Percentiles rank a stretch among this genome's conserved stretches.
These are phyloP conservation scores for Linyphia triangularis DNA, from an alignment of 2,888 invertebrate species.

Conservation along the genomic window DNA sequence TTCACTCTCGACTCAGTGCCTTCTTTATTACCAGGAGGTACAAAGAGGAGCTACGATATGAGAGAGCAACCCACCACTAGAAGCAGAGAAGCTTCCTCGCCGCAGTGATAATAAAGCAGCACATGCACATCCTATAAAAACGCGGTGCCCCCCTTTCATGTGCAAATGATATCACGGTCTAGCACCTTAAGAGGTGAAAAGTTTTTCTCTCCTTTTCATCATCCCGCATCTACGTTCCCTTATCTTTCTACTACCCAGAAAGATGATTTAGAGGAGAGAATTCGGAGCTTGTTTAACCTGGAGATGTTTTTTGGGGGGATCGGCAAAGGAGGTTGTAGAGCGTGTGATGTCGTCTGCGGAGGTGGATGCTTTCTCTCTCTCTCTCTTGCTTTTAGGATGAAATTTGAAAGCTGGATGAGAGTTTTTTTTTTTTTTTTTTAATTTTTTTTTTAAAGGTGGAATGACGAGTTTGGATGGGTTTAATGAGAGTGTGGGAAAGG, in stretches of 20 bases:
- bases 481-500: no score
- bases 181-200: slow-evolving; percentile 44
- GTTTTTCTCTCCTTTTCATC: neutral
- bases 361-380: neutral
- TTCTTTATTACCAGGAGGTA: slow-evolving; percentile 25
- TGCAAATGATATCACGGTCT: slow-evolving; percentile 67
- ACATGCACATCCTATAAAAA: slow-evolving; percentile 59
- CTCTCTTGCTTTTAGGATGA: no score
- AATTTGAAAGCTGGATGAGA: neutral
- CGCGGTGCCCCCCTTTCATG: slow-evolving; percentile 54
- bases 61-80: neutral
- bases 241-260: neutral
- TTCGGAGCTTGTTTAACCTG: slow-evolving; percentile 36
- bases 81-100: slow-evolving; percentile 3
- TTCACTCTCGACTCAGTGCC: neutral
- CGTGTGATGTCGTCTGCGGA: no score
- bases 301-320: neutral
- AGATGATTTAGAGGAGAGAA: slow-evolving; percentile 38
- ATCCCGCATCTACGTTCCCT: neutral
- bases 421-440: no score
- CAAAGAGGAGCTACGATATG: neutral
- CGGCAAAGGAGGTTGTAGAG: neutral
- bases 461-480: no score
- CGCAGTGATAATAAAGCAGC: slow-evolving; percentile 49
- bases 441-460: no score